Evolutionary conservation across 2,888 invertebrate genomes (phyloP).

Genomic region (Chrysotoxum bicinctum): DNA sequence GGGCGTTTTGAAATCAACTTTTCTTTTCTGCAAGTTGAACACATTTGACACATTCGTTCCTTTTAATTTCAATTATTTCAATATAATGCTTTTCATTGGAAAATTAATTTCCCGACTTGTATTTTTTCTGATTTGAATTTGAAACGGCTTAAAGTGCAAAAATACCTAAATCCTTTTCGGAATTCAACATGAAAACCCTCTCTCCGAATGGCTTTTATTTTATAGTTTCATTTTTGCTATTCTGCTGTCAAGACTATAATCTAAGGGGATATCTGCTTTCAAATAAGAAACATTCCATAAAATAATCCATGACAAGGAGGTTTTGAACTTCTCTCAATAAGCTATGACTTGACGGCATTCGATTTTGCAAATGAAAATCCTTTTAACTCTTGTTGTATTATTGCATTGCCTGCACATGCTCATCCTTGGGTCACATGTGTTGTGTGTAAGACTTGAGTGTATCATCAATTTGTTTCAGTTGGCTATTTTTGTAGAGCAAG

Average conservation of each 20-base stretch:
- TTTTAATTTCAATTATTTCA: no score
- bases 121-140: no score
- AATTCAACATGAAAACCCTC: no score
- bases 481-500: slow-evolving; percentile 63
- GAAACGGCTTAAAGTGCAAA: background rate
- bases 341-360: slow-evolving; percentile 2
- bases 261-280: background rate
- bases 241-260: background rate
- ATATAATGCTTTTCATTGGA: no score
- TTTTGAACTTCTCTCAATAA: slow-evolving; percentile 3
- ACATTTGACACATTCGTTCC: no score
- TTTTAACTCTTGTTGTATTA: background rate
- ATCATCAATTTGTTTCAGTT: slow-evolving; percentile 45
- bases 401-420: background rate
- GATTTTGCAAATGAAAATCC: slow-evolving; percentile 16
- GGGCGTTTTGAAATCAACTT: no score
- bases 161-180: background rate
- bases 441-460: background rate
- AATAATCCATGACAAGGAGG: slow-evolving; percentile 1
- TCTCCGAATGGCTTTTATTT: background rate
- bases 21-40: no score
- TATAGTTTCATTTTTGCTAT: background rate
- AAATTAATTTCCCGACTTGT: no score
- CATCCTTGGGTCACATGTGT: slow-evolving; percentile 30
- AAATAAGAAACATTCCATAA: background rate